Evolutionary conservation across 2,113 vertebrate species (phyloP).

Genomic region (Cephalophus harveyi): DNA sequence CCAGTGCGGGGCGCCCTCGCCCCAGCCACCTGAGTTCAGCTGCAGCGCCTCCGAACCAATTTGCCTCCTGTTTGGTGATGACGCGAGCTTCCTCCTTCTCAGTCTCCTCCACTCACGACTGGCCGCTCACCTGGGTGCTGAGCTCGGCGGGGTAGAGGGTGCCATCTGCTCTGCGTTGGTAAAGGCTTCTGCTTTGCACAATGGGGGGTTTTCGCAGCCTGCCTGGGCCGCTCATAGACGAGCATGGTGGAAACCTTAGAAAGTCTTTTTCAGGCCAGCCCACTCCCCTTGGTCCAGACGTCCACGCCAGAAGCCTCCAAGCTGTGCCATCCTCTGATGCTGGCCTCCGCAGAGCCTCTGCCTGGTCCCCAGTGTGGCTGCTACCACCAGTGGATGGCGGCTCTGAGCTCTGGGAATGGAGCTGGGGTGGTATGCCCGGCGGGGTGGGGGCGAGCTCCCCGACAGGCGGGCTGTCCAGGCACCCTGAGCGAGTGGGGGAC

Average conservation of each 20-base stretch:
- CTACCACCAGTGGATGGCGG: rapidly evolving
- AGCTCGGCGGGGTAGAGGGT: rapidly evolving
- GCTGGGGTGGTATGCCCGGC: background rate
- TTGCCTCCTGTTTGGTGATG: background rate
- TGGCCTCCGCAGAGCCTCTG: background rate
- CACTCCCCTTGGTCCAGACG: background rate
- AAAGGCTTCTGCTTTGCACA: background rate
- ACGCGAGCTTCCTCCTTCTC: rapidly evolving
- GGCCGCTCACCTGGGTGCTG: rapidly evolving
- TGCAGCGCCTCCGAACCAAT: rapidly evolving
- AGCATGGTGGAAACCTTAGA: background rate
- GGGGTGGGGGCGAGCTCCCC: rapidly evolving
- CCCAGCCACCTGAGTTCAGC: background rate
- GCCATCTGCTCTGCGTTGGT: background rate
- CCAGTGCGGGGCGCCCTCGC: background rate
- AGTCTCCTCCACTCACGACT: rapidly evolving
- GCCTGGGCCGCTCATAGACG: rapidly evolving
- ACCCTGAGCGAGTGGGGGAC: background rate
- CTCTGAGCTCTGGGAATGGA: background rate
- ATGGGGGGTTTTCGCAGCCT: background rate
- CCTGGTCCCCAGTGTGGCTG: background rate
- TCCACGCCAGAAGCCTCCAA: background rate
- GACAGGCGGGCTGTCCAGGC: background rate
- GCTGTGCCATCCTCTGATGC: background rate
- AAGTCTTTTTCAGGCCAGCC: background rate